Evolutionary conservation across 2,888 invertebrate genomes (phyloP), one percentile per base, ranked within the genome.

Genomic region (Nemapogon koenigi): DNA sequence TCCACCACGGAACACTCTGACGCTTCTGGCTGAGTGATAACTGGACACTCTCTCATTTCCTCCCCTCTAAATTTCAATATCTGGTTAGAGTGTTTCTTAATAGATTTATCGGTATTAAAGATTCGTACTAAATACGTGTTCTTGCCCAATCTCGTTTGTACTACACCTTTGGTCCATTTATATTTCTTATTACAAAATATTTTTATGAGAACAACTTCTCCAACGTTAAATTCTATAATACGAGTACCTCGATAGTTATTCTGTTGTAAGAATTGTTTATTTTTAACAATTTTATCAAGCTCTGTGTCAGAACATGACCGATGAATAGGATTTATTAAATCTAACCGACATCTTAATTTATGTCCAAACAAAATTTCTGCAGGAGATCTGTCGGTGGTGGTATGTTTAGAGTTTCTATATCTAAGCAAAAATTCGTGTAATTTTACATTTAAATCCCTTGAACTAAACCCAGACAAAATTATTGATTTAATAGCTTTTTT

Each of bases 91-190:
- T n/a, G n/a, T n/a, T n/a, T n/a, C n/a, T n/a, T n/a, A n/a, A n/a
- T n/a, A n/a, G n/a, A n/a, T n/a, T n/a, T n/a, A n/a, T n/a, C n/a
- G n/a, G n/a, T n/a, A n/a, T n/a, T n/a, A n/a, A n/a, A n/a, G n/a
- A n/a, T n/a, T n/a, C n/a, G n/a, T n/a, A n/a, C n/a, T n/a, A n/a
- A n/a, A n/a, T n/a, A n/a, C n/a, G n/a, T n/a, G n/a, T n/a, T n/a
- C n/a, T n/a, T n/a, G n/a, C n/a, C n/a, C n/a, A n/a, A n/a, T n/a
- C n/a, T n/a, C n/a, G n/a, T n/a, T n/a, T n/a, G n/a, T n/a, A n/a
- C n/a, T n/a, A n/a, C n/a, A 3, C 40, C 40, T 32, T 42, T 42
- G 4, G 13, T 18, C 42, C 42, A 42, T 38, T 31, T 36, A 40
- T 38, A 38, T 30, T 13, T 16, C 10, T 32, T 33, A 30, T n/a